phyloP scores from a whole-genome alignment of 1,140 invertebrate genomes.

The Listronotus bonariensis region DNA sequence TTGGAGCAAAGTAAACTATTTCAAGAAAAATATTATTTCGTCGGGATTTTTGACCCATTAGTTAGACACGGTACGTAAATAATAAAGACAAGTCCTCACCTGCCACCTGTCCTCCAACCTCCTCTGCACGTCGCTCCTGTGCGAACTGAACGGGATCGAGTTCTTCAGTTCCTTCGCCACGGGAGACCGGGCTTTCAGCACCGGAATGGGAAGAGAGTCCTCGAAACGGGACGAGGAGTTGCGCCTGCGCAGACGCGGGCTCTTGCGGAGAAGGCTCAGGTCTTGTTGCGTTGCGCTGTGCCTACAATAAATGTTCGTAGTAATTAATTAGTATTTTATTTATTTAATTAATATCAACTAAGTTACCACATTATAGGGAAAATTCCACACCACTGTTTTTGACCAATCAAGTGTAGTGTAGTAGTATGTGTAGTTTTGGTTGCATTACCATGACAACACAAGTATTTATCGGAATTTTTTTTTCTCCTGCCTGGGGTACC shows the following conservation, averaged over 20 bases:
- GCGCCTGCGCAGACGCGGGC: conserved; percentile 48
- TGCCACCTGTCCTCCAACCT: conserved; percentile 62
- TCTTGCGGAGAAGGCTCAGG: conserved; percentile 44
- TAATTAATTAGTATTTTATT: too few relatives aligned
- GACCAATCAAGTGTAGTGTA: too few relatives aligned
- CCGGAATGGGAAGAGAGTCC: conserved; percentile 59
- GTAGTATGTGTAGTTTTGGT: too few relatives aligned
- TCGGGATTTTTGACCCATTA: too few relatives aligned
- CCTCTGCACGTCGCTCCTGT: conserved; percentile 55
- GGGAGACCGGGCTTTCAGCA: conserved; percentile 60
- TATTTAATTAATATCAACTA: too few relatives aligned
- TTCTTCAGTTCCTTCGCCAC: conserved; percentile 53
- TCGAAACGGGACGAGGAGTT: conserved; percentile 54
- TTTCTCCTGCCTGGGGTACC: too few relatives aligned
- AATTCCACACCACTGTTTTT: too few relatives aligned
- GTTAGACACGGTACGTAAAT: too few relatives aligned
- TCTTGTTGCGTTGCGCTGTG: conserved; percentile 55
- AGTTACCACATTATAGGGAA: too few relatives aligned
- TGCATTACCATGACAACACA: too few relatives aligned
- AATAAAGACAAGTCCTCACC: conserved; percentile 38
- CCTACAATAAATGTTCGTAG: conserved; percentile 23
- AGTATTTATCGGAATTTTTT: too few relatives aligned
- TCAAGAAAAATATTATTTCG: too few relatives aligned
- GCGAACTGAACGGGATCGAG: conserved; percentile 53
- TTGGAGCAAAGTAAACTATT: conserved; percentile 50